Percentiles rank a stretch among this genome's conserved stretches.
These are phyloP conservation scores for Sminthurides aquaticus DNA, from an alignment of 2,888 invertebrate genomes.

Conservation along the genomic window DNA sequence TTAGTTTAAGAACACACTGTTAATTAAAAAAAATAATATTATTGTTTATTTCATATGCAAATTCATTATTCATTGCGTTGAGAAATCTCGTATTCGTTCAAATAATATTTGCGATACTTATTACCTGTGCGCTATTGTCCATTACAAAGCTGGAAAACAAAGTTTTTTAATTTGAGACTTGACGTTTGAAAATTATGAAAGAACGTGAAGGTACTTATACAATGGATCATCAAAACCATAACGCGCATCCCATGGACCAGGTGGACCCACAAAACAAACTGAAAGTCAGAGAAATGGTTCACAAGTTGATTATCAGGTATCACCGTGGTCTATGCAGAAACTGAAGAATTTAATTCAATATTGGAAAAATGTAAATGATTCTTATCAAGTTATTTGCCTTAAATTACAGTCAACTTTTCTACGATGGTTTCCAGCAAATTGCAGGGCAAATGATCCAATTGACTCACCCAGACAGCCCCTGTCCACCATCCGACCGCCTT, in stretches of 20 bases:
- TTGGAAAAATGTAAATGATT: neutral
- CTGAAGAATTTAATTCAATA: neutral
- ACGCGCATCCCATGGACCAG: neutral
- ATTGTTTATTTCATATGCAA: too few relatives aligned
- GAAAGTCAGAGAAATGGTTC: constrained; percentile 79
- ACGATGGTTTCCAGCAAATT: constrained; percentile 92
- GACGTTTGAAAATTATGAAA: too few relatives aligned
- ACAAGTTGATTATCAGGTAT: constrained; percentile 86
- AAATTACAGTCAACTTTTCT: constrained; percentile 79
- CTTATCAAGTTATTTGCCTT: too few relatives aligned
- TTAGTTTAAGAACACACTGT: too few relatives aligned
- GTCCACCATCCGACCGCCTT: constrained; percentile 90
- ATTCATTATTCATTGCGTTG: too few relatives aligned
- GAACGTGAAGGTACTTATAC: neutral
- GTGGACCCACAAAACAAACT: constrained; percentile 60
- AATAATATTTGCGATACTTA: too few relatives aligned
- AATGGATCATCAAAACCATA: neutral
- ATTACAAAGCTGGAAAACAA: too few relatives aligned
- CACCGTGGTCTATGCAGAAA: neutral
- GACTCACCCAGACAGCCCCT: constrained; percentile 84
- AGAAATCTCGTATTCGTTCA: too few relatives aligned
- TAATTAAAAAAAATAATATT: too few relatives aligned
- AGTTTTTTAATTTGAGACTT: too few relatives aligned
- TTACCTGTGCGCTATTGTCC: too few relatives aligned
- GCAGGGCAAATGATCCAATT: constrained; percentile 75